A percentile compares a stretch with the other conserved stretches of the same genome.
Conservation (phyloP, 2,797 vertebrate species). For the Sebastes trivittatus region DNA sequence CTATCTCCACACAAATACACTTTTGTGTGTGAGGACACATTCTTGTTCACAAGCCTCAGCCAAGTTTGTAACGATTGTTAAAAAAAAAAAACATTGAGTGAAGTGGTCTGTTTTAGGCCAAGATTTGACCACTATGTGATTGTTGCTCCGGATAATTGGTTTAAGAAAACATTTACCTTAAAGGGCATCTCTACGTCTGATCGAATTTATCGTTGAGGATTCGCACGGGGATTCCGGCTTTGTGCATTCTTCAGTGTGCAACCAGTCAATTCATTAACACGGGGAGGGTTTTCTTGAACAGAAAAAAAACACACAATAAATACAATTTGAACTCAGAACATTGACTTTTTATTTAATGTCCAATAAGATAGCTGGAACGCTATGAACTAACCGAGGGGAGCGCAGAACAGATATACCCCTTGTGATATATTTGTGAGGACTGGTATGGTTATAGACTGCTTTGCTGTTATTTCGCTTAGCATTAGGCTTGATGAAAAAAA, state of each 20-base stretch:
- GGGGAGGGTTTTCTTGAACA: not conserved
- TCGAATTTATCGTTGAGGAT: not conserved
- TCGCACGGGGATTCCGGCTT: not conserved
- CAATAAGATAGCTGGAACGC: not conserved
- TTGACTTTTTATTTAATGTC: not conserved
- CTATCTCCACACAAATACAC: not conserved
- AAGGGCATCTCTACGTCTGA: not conserved
- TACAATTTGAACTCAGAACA: not conserved
- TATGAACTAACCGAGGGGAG: not conserved
- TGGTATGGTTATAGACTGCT: not conserved
- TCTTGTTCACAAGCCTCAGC: not conserved
- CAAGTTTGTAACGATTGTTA: not conserved
- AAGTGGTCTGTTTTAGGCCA: not conserved
- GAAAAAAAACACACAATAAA: not conserved
- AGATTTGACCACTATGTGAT: not conserved
- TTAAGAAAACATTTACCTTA: not conserved
- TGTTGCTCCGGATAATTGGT: not conserved
- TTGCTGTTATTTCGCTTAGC: not conserved
- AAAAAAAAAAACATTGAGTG: not conserved
- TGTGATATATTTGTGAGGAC: not conserved
- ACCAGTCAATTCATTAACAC: not conserved
- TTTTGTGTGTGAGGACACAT: not conserved
- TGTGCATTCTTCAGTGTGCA: not conserved
- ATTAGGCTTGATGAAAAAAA: constrained; percentile 2
- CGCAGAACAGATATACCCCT: not conserved